phyloP scores from a whole-genome alignment of 2,113 vertebrate species.

The Physeter macrocephalus region DNA sequence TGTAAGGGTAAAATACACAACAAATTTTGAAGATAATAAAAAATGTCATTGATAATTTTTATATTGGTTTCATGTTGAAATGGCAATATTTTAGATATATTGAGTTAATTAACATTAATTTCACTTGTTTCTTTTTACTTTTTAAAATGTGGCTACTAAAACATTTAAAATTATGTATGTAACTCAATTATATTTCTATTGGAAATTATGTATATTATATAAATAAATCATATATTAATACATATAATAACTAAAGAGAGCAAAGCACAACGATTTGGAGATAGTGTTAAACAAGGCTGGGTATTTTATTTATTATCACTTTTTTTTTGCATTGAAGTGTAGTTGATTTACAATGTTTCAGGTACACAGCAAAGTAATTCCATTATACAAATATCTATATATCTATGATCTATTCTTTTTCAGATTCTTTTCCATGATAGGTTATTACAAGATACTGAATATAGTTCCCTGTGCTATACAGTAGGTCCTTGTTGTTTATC shows the following conservation, averaged over 20 bases:
- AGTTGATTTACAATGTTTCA: too few relatives aligned
- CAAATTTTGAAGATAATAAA: background rate
- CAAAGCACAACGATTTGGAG: background rate
- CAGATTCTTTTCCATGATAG: too few relatives aligned
- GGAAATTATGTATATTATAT: background rate
- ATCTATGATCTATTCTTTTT: too few relatives aligned
- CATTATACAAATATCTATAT: too few relatives aligned
- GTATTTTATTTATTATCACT: background rate
- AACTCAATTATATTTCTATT: background rate
- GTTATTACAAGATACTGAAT: too few relatives aligned
- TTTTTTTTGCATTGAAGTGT: background rate
- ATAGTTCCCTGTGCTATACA: too few relatives aligned
- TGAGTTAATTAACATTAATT: background rate
- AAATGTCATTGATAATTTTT: background rate
- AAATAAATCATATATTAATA: background rate
- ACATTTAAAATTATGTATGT: background rate
- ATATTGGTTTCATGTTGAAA: background rate
- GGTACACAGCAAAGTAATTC: too few relatives aligned
- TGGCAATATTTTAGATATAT: constrained; percentile 5
- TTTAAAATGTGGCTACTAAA: background rate
- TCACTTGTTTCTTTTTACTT: background rate
- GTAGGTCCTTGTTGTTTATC: too few relatives aligned
- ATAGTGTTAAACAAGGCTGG: background rate
- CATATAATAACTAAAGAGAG: background rate
- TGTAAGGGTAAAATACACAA: background rate